phyloP scores from a whole-genome alignment of 2,113 vertebrate genomes.

The Ranitomeya variabilis region DNA sequence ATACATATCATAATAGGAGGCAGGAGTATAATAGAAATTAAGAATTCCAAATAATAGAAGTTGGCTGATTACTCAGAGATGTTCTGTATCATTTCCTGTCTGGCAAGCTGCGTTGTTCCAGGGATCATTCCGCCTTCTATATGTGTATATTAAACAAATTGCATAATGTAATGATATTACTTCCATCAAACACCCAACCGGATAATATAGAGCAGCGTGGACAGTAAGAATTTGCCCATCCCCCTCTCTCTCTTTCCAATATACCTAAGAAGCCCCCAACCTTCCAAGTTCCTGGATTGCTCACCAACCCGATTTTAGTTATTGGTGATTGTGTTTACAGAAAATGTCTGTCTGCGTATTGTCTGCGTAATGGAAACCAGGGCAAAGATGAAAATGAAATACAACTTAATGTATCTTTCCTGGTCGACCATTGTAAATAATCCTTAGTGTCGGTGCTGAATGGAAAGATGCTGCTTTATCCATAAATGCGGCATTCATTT shows the following conservation, averaged over 20 bases:
- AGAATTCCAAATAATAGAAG: neutral
- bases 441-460: constrained; percentile 9
- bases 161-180: neutral
- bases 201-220: constrained; percentile 10
- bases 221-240: neutral
- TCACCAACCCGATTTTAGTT: constrained; percentile 24
- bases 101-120: neutral
- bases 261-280: constrained; percentile 29
- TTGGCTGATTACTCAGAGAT: neutral
- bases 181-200: neutral
- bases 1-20: no score
- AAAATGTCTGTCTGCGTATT: constrained; percentile 52
- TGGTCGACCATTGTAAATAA: constrained; percentile 44
- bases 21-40: neutral
- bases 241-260: neutral
- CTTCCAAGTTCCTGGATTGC: constrained; percentile 33
- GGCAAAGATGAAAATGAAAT: constrained; percentile 49
- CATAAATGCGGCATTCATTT: neutral
- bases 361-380: constrained; percentile 55
- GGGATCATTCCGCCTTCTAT: neutral
- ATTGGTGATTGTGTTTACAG: constrained; percentile 57
- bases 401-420: constrained; percentile 56
- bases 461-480: neutral
- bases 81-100: neutral
- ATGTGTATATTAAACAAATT: neutral